These are phyloP conservation scores for Diorhabda elongata DNA, from an alignment of 1,140 invertebrate genomes.

Conservation along the genomic window DNA sequence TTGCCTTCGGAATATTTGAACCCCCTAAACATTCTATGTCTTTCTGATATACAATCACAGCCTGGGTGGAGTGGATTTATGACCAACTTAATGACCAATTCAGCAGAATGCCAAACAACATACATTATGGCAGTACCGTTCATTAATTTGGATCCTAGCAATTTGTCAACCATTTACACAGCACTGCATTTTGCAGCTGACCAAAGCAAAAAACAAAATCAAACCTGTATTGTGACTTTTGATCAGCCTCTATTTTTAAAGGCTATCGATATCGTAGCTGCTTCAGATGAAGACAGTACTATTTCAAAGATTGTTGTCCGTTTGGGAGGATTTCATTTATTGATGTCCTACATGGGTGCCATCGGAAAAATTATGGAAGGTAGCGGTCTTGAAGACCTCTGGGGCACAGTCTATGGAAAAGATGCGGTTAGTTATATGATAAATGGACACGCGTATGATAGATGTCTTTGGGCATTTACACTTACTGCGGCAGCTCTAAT, in stretches of 20 bases:
- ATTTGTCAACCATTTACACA: too few species aligned
- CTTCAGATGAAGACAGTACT: neutral
- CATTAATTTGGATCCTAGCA: too few species aligned
- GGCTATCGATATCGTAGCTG: slow-evolving; percentile 18
- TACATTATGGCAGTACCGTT: too few species aligned
- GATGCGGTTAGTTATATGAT: slow-evolving; percentile 46
- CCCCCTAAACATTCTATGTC: too few species aligned
- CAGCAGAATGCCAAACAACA: too few species aligned
- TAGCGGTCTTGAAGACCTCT: slow-evolving; percentile 31
- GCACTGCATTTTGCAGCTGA: too few species aligned
- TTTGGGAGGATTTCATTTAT: slow-evolving; percentile 41
- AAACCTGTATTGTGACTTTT: slow-evolving; percentile 9
- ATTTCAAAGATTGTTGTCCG: slow-evolving; percentile 22
- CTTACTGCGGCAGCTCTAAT: too few species aligned
- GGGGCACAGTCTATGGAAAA: slow-evolving; percentile 23
- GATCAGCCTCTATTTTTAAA: slow-evolving; percentile 18
- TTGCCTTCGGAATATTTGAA: too few species aligned
- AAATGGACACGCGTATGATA: slow-evolving; percentile 37
- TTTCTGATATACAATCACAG: too few species aligned
- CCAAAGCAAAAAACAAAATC: too few species aligned
- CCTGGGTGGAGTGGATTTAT: too few species aligned
- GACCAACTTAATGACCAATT: too few species aligned
- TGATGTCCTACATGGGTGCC: slow-evolving; percentile 36
- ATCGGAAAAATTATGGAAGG: slow-evolving; percentile 30
- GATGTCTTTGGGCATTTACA: slow-evolving; percentile 39